A percentile compares a stretch with the other conserved stretches of the same genome.
Conservation (phyloP, 2,888 invertebrate species). For the Drosophila infuscata region DNA sequence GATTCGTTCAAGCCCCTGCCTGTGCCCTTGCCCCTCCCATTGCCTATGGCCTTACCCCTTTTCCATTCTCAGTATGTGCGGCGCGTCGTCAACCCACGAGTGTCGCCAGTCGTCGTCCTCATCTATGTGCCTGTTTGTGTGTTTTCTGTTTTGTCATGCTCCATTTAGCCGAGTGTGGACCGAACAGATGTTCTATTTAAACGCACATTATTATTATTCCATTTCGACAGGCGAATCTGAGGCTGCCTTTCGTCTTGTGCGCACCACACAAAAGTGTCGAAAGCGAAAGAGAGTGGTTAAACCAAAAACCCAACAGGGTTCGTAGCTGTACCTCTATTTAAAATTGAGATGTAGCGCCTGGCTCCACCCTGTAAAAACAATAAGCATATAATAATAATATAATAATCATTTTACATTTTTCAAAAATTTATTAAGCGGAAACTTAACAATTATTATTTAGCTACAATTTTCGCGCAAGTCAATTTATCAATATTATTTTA, state of each 20-base stretch:
- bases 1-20: conserved; percentile 55
- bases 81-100: conserved; percentile 62
- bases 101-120: conserved; percentile 34
- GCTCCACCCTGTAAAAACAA: neutral
- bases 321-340: neutral
- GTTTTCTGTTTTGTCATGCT: conserved; percentile 85
- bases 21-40: conserved; percentile 1
- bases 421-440: neutral
- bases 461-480: neutral
- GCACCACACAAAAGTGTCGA: conserved; percentile 57
- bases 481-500: neutral
- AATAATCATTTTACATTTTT: too few relatives aligned
- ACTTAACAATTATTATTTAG: neutral
- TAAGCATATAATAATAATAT: too few relatives aligned
- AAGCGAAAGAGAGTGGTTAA: neutral
- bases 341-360: neutral
- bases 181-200: conserved; percentile 85
- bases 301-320: neutral
- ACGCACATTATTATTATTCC: conserved; percentile 84
- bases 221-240: conserved; percentile 81
- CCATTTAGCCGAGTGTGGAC: conserved; percentile 85
- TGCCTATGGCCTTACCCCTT: conserved; percentile 60
- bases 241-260: conserved; percentile 48
- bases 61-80: conserved; percentile 40
- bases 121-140: conserved; percentile 62